phyloP scores from a whole-genome alignment of 2,888 invertebrate genomes.

The Spodoptera littoralis region DNA sequence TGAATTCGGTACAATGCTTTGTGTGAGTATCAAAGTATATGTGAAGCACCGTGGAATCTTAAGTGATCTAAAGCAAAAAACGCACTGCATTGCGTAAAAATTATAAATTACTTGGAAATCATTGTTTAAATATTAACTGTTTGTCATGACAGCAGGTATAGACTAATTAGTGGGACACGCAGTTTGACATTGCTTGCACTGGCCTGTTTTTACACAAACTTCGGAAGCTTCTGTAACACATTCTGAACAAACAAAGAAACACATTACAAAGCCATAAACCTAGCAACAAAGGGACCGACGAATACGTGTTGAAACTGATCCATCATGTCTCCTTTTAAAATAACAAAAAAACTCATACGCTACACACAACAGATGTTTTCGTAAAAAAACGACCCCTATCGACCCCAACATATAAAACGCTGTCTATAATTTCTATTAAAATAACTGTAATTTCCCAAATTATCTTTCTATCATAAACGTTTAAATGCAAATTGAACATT shows the following conservation, averaged over 20 bases:
- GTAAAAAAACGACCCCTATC: conserved; percentile 84
- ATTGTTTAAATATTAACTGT: not conserved
- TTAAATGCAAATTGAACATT: conserved; percentile 85
- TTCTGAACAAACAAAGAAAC: conserved; percentile 88
- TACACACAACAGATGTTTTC: conserved; percentile 87
- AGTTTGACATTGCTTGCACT: conserved; percentile 45
- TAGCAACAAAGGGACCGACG: conserved; percentile 86
- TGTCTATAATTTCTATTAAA: conserved; percentile 82
- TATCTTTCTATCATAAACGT: conserved; percentile 79
- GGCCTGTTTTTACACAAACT: conserved; percentile 68
- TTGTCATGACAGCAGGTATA: not conserved
- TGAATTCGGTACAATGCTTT: conserved; percentile 66
- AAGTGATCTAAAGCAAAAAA: conserved; percentile 1
- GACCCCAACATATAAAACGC: conserved; percentile 74
- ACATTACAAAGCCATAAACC: conserved; percentile 88
- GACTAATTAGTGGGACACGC: conserved; percentile 30
- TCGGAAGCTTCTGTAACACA: conserved; percentile 80
- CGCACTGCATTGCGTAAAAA: conserved; percentile 2
- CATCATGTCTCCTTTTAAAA: conserved; percentile 88
- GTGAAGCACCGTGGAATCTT: conserved; percentile 13
- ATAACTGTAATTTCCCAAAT: conserved; percentile 83
- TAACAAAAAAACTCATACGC: conserved; percentile 85
- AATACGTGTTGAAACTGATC: conserved; percentile 88
- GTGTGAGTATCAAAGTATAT: conserved; percentile 46
- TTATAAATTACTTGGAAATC: not conserved